A percentile compares a stretch with the other conserved stretches of the same genome.
Conservation (phyloP, 2,888 invertebrate genomes). For the Petrolisthes cinctipes region DNA sequence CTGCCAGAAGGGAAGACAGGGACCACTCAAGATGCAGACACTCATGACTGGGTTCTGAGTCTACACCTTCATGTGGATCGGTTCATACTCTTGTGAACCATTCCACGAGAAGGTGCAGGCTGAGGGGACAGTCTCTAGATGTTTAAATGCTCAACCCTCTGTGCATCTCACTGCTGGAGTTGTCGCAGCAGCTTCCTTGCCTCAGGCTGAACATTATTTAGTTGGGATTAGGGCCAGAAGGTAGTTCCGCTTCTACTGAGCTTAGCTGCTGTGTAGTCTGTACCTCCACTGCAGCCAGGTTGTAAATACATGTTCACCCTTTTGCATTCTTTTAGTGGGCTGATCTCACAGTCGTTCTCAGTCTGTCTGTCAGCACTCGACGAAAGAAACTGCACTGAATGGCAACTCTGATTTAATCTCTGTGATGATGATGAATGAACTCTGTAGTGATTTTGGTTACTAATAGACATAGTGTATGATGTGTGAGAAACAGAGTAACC, state of each 20-base stretch:
- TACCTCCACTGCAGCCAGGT: constrained; percentile 21
- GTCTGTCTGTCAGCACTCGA: no score
- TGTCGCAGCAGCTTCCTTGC: constrained; percentile 31
- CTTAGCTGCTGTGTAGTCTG: constrained; percentile 25
- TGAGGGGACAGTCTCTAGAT: not conserved
- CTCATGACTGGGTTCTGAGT: not conserved
- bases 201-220: constrained; percentile 36
- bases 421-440: no score
- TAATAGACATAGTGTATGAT: no score
- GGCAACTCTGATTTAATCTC: no score
- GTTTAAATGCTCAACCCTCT: constrained; percentile 46
- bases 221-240: constrained; percentile 33
- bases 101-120: no score
- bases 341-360: no score
- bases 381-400: no score
- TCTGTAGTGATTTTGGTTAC: no score
- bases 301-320: constrained; percentile 29
- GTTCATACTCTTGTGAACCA: no score
- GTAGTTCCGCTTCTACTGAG: constrained; percentile 45
- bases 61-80: no score
- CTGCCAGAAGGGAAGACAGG: constrained; percentile 19
- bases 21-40: constrained; percentile 38
- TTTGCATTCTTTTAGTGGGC: not conserved
- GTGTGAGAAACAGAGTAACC: not conserved
- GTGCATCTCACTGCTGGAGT: constrained; percentile 29